phyloP scores from a whole-genome alignment of 2,888 invertebrate species.

The Scaptomyza caliginosa region DNA sequence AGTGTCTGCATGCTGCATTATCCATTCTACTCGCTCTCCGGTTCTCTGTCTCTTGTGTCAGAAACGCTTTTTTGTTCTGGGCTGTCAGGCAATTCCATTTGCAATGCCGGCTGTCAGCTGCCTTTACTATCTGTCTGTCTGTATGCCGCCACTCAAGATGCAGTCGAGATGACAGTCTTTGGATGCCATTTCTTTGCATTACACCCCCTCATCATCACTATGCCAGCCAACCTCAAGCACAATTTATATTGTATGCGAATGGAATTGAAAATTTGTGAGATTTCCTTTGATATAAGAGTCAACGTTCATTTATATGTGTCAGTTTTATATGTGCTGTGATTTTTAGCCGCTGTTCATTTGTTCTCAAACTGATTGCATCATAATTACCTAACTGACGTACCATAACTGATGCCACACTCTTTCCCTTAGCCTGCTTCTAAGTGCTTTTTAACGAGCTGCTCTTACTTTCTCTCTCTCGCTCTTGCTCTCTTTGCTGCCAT shows the following conservation, averaged over 20 bases:
- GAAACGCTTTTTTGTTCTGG: background rate
- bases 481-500: background rate
- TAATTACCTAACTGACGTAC: slow-evolving; percentile 64
- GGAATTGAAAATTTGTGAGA: slow-evolving; percentile 42
- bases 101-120: slow-evolving; percentile 60
- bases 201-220: background rate
- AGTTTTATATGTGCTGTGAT: slow-evolving; percentile 47
- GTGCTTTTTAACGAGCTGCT: slow-evolving; percentile 78
- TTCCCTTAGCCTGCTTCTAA: slow-evolving; percentile 41
- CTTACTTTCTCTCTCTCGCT: slow-evolving; percentile 7
- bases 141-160: slow-evolving; percentile 45
- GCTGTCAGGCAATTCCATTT: slow-evolving; percentile 63
- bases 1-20: slow-evolving; percentile 12
- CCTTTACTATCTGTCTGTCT: slow-evolving; percentile 22
- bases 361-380: slow-evolving; percentile 72
- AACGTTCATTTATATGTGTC: slow-evolving; percentile 62
- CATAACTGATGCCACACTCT: slow-evolving; percentile 23
- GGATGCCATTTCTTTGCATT: slow-evolving; percentile 52
- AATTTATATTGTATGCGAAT: slow-evolving; percentile 40
- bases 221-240: slow-evolving; percentile 18
- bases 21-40: slow-evolving; percentile 29
- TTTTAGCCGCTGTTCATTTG: slow-evolving; percentile 57
- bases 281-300: slow-evolving; percentile 26
- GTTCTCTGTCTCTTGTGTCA: background rate
- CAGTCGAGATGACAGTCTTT: slow-evolving; percentile 67